phyloP scores from a whole-genome alignment of 2,113 vertebrate species.

The Ictalurus furcatus region DNA sequence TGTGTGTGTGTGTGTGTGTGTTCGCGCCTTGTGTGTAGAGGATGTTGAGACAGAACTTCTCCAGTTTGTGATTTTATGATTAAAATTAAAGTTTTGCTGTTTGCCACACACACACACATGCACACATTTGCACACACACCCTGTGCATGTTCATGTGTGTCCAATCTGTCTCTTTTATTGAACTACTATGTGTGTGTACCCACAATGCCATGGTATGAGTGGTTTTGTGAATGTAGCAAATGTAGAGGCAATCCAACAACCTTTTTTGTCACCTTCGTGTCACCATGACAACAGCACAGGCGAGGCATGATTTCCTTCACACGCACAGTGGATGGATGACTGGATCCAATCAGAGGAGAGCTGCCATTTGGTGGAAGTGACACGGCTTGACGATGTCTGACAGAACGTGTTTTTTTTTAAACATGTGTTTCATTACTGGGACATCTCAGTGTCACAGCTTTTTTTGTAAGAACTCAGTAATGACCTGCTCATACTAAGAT shows the following conservation, averaged over 20 bases:
- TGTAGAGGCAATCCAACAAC: background rate
- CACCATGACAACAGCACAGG: conserved; percentile 9
- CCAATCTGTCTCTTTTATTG: background rate
- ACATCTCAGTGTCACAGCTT: background rate
- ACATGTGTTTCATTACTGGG: background rate
- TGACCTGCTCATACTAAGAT: background rate
- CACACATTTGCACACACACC: background rate
- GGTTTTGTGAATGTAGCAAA: background rate
- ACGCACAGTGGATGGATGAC: background rate
- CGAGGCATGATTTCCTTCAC: background rate
- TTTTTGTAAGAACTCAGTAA: background rate
- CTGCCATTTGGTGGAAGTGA: conserved; percentile 9
- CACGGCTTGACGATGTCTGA: background rate
- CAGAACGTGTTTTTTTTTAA: background rate
- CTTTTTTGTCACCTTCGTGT: background rate
- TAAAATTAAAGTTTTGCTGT: background rate
- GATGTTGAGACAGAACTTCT: background rate
- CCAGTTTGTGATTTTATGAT: background rate
- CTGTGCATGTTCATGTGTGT: background rate
- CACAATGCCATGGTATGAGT: conserved; percentile 23
- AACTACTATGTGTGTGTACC: background rate
- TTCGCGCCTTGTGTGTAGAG: background rate
- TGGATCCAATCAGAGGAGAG: background rate
- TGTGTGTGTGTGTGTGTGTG: background rate
- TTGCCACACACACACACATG: background rate